Base-by-base conservation (phyloP, 2,113 vertebrate genomes). In the Gopherus evgoodei region DNA sequence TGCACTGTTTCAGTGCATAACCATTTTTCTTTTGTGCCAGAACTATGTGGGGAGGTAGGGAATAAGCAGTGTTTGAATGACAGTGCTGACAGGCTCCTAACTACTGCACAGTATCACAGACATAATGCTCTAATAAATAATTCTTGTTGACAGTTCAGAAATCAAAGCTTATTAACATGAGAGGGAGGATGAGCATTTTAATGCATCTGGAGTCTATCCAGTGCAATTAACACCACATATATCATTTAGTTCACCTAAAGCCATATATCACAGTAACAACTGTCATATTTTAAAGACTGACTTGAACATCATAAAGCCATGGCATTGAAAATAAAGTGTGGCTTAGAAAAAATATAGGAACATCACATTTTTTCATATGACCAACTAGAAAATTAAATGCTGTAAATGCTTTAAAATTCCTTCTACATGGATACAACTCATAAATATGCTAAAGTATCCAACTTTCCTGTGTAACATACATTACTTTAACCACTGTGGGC, bases 121-220 rank as follows among this genome's bases (percentile, higher is more conserved):
- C 59, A 90, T 13, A 57, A 95, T 92, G 83, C 65, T 50, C 5
- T 96, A 96, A 97, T 97, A 98, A 88, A 56, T 95, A 96, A 97
- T 88, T 22, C 76, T 86, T 90, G 47, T 79, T 97, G 92, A 92
- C 93, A 94, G 95, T 54, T 94, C 83, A 93, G 94, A 98, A 97
- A 97, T 97, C 96, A 97, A 85, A 97, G 76, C 69, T 95, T 88
- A 93, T 96, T 94, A 97, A 65, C 83, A 91, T 44, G 94, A 87
- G 56, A 91, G 29, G 6, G 79, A 96, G 96, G 84, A 97, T 0
- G 1, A 96, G 57, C 88, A 88, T 96, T 95, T 97, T 91, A 96
- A 92, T 96, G 31, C 81, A 89, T 94, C 92, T 98, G 97, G 97
- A 97, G 96, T 97, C 84, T 65, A 91, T 95, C 97, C 97, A 97